Evolutionary conservation across 1,140 invertebrate species (phyloP).

Genomic region (Zaprionus tsacasi): DNA sequence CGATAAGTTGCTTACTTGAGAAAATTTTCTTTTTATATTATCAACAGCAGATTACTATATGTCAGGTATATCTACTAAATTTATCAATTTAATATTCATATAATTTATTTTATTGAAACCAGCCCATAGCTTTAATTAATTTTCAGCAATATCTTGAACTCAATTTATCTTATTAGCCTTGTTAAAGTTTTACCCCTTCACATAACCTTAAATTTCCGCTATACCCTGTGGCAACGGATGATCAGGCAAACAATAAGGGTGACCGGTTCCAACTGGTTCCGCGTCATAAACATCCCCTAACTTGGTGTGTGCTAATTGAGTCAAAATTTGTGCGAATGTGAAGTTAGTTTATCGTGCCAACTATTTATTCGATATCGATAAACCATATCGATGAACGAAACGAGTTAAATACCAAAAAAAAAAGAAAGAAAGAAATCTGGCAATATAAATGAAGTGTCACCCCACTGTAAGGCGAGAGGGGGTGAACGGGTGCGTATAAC

Average conservation of each 20-base stretch:
- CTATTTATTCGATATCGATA: conserved; percentile 32
- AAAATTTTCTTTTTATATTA: background rate
- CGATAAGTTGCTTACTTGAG: background rate
- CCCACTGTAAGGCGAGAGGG: conserved; percentile 32
- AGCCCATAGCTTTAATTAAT: background rate
- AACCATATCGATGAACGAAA: conserved; percentile 4
- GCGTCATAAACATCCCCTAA: conserved; percentile 6
- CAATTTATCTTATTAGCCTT: background rate
- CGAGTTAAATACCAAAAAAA: conserved; percentile 14
- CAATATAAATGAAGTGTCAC: conserved; percentile 64
- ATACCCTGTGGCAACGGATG: background rate
- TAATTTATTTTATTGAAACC: background rate
- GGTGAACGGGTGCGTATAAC: conserved; percentile 25
- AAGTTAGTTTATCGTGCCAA: conserved; percentile 8
- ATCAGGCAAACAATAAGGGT: conserved; percentile 15
- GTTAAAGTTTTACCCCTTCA: background rate
- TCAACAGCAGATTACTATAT: background rate
- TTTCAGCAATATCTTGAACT: background rate
- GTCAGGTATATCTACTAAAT: background rate
- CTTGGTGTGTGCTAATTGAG: conserved; percentile 12
- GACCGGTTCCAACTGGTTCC: conserved; percentile 3
- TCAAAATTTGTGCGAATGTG: background rate
- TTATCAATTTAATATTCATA: background rate
- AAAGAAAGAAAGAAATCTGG: conserved; percentile 13
- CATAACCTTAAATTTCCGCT: background rate